Conservation (phyloP, 2,113 vertebrate species). For the Vireo altiloquus region DNA sequence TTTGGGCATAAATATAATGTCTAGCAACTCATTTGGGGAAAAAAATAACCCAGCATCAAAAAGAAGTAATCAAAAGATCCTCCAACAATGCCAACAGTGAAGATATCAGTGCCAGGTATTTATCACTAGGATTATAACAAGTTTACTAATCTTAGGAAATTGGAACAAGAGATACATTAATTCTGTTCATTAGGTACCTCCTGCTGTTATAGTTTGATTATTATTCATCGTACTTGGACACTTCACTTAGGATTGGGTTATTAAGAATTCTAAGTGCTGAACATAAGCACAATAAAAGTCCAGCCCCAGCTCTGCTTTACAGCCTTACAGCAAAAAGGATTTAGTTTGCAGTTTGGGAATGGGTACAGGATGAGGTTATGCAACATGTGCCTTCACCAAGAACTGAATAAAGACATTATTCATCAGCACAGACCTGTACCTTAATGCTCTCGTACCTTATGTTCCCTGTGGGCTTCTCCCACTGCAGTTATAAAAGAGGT, state of each 20-base stretch:
- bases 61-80: not conserved
- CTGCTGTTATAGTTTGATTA: constrained; percentile 45
- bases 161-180: constrained; percentile 26
- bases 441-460: not conserved
- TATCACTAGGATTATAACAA: constrained; percentile 18
- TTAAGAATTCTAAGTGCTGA: constrained; percentile 29
- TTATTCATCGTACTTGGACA: constrained; percentile 17
- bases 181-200: constrained; percentile 49
- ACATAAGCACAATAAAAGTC: not conserved
- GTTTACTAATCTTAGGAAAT: constrained; percentile 37
- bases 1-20: not conserved
- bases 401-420: not conserved
- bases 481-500: too few relatives aligned
- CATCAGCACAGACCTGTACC: not conserved
- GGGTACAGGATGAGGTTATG: not conserved
- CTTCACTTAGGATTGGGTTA: constrained; percentile 13
- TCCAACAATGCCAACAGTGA: not conserved
- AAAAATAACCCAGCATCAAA: not conserved
- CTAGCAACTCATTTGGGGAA: not conserved
- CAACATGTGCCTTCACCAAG: not conserved
- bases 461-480: not conserved
- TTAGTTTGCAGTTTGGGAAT: constrained; percentile 3
- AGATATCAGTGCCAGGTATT: not conserved
- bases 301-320: not conserved
- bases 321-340: not conserved